These are phyloP conservation scores for Plumapathes pennacea DNA, from an alignment of 92 coral and sea anemone genomes.

Conservation along the genomic window DNA sequence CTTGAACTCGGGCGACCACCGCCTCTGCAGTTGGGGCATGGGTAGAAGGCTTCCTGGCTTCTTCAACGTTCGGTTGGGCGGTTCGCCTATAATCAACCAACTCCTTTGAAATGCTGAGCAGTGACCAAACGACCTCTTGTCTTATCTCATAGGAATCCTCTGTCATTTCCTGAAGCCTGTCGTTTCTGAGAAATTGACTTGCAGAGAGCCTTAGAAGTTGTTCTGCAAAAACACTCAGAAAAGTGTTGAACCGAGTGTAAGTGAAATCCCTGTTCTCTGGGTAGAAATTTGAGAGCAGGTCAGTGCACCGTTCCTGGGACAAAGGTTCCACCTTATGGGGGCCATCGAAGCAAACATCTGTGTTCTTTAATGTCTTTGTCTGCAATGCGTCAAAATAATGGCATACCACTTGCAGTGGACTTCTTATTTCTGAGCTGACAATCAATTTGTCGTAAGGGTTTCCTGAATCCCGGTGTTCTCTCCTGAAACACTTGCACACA, in stretches of 20 bases:
- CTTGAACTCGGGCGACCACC: constrained; percentile 73
- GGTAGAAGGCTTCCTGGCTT: no score
- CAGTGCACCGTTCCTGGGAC: constrained; percentile 37
- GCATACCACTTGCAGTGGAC: constrained; percentile 73
- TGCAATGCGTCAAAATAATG: constrained; percentile 66
- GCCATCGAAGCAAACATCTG: constrained; percentile 37
- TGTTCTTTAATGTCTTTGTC: constrained; percentile 35
- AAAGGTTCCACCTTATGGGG: constrained; percentile 28
- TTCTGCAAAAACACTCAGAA: constrained; percentile 71
- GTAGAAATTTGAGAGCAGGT: constrained; percentile 47
- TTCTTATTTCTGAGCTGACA: constrained; percentile 61
- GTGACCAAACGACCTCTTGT: constrained; percentile 53
- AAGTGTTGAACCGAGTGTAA: constrained; percentile 57
- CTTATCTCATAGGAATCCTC: constrained; percentile 54
- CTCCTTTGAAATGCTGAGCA: constrained; percentile 61
- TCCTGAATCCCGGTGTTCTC: constrained; percentile 52
- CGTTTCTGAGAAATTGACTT: constrained; percentile 63
- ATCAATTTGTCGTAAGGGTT: constrained; percentile 36
- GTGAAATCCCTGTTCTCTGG: constrained; percentile 43
- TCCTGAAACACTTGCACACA: constrained; percentile 55
- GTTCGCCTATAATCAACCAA: constrained; percentile 34
- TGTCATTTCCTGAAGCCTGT: constrained; percentile 46
- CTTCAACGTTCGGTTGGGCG: neutral
- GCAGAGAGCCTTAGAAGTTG: constrained; percentile 70
- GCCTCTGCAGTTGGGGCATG: constrained; percentile 43